Conservation (phyloP, 1,140 invertebrate species). For the Penaeus vannamei region DNA sequence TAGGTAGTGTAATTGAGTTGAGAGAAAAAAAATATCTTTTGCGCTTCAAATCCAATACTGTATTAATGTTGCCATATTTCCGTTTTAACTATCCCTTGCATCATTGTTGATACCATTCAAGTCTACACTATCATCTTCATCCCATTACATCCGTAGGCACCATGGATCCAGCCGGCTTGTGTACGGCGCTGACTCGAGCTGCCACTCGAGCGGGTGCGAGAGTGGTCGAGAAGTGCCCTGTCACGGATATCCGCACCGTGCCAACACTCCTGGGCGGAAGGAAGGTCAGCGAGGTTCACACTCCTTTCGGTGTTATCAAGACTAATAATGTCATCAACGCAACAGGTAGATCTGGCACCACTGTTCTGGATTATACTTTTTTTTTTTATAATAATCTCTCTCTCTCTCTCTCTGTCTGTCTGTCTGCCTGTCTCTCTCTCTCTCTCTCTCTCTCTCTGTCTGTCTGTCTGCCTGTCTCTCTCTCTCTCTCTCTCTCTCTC, state of each 20-base stretch:
- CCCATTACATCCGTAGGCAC: constrained; percentile 72
- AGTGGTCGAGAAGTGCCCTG: constrained; percentile 84
- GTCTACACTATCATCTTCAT: background rate
- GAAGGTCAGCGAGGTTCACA: constrained; percentile 83
- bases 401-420: no score
- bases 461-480: no score
- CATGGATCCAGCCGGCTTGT: constrained; percentile 84
- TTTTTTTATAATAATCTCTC: no score
- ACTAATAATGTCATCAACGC: constrained; percentile 84
- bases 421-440: no score
- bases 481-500: no score
- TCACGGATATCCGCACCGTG: constrained; percentile 78
- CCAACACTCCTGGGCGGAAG: constrained; percentile 78
- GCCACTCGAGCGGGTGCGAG: constrained; percentile 81
- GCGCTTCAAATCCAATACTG: no score
- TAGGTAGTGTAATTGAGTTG: no score
- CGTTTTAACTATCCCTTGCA: background rate
- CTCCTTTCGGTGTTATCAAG: constrained; percentile 80
- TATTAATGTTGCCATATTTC: background rate
- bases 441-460: no score
- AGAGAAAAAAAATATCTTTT: no score
- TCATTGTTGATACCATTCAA: constrained; percentile 14
- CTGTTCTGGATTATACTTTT: no score
- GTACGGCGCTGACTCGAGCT: constrained; percentile 81
- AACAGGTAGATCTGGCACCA: constrained; percentile 71